phyloP scores from a whole-genome alignment of 2,888 invertebrate species.

The Andrena praecox region DNA sequence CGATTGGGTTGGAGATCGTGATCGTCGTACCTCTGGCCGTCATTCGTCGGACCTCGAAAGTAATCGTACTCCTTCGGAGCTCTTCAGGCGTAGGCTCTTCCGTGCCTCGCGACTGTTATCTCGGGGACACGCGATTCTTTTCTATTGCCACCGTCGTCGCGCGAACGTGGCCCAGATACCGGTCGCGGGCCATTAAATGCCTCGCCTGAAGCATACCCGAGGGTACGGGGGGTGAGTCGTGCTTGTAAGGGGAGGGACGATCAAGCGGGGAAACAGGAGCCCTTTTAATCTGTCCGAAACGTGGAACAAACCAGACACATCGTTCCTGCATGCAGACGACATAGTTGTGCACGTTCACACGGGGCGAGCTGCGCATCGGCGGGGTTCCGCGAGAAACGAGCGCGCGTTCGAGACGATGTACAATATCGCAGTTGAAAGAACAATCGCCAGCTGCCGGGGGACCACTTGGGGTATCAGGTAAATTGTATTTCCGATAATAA shows the following conservation, averaged over 20 bases:
- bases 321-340: conserved; percentile 38
- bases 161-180: too few species aligned
- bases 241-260: neutral
- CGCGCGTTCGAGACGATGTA: neutral
- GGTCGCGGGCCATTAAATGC: too few species aligned
- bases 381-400: neutral
- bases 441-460: conserved; percentile 6
- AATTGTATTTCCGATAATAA: conserved; percentile 14
- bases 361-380: neutral
- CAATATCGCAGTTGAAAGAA: neutral
- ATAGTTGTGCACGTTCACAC: neutral
- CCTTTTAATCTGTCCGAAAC: neutral
- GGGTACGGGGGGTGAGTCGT: neutral
- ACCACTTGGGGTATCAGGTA: neutral
- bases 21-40: neutral
- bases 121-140: too few species aligned
- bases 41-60: neutral
- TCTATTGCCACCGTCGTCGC: too few species aligned
- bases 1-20: conserved; percentile 3
- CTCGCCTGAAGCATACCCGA: neutral
- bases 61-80: neutral
- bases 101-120: neutral
- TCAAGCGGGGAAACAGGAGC: neutral
- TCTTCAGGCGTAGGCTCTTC: neutral
- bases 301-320: neutral